Conservation (phyloP, 2,797 vertebrate species). For the Malacoraja senta region DNA sequence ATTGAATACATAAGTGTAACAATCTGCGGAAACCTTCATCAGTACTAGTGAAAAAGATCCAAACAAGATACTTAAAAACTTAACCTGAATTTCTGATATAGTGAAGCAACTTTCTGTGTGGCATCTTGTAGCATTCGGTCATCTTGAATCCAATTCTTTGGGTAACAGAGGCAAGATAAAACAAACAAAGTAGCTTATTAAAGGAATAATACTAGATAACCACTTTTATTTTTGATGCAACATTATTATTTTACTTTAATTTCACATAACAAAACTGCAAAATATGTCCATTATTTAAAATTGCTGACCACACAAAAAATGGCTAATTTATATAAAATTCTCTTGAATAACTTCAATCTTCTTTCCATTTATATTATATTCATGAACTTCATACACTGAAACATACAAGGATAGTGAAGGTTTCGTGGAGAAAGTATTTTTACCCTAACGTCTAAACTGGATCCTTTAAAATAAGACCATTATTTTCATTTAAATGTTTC, state of each 20-base stretch:
- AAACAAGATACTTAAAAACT: neutral
- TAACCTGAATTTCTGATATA: conserved; percentile 91
- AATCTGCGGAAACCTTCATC: neutral
- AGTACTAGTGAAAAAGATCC: neutral
- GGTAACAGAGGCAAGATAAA: conserved; percentile 36
- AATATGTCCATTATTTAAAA: neutral
- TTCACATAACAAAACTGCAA: neutral
- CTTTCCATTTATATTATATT: neutral
- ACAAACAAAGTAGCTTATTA: neutral
- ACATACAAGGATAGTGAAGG: neutral
- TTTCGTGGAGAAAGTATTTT: neutral
- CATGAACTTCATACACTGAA: neutral
- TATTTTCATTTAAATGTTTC: neutral
- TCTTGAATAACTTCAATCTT: neutral
- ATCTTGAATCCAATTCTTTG: conserved; percentile 91
- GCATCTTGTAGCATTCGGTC: conserved; percentile 89
- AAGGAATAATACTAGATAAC: neutral
- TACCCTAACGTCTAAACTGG: neutral
- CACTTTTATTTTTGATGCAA: neutral
- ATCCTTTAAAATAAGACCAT: conserved; percentile 24
- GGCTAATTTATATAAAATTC: neutral
- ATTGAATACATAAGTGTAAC: neutral
- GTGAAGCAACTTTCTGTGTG: conserved; percentile 87
- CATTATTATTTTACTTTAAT: neutral
- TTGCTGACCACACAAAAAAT: neutral